phyloP scores from a whole-genome alignment of 2,113 vertebrate genomes.

The Indicator maculatus region DNA sequence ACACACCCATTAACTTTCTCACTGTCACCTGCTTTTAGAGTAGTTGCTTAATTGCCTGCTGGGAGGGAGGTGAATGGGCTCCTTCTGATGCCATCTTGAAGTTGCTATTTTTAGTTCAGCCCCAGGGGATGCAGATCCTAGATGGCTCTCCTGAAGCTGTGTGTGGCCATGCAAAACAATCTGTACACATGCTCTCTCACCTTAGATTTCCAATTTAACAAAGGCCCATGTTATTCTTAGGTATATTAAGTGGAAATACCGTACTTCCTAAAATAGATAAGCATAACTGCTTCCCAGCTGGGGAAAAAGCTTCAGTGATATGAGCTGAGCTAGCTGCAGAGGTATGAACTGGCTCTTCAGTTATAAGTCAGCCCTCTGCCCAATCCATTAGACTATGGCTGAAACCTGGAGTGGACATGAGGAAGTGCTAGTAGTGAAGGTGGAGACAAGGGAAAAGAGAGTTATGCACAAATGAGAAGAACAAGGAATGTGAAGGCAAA shows the following conservation, averaged over 20 bases:
- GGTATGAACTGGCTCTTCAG: neutral
- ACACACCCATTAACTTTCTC: constrained; percentile 7
- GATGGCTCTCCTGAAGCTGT: neutral
- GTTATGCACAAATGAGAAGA: neutral
- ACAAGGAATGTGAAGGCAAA: neutral
- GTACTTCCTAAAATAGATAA: neutral
- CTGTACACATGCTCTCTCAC: neutral
- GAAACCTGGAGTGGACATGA: neutral
- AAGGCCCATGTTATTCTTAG: neutral
- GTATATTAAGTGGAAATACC: neutral
- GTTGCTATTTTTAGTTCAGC: constrained; percentile 22
- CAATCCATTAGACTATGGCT: neutral
- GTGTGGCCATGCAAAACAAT: neutral
- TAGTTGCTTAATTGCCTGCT: neutral
- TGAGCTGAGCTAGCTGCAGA: neutral
- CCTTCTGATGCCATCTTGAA: neutral
- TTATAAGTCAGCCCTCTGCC: neutral
- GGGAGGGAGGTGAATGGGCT: constrained; percentile 25
- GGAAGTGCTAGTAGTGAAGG: neutral
- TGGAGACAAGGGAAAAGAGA: neutral
- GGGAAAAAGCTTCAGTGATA: neutral
- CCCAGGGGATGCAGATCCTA: neutral
- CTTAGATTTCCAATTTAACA: neutral
- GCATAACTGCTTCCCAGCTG: neutral
- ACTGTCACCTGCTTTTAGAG: constrained; percentile 31